Base-by-base conservation (phyloP, 2,797 vertebrate species). In the Tolypeutes matacus region DNA sequence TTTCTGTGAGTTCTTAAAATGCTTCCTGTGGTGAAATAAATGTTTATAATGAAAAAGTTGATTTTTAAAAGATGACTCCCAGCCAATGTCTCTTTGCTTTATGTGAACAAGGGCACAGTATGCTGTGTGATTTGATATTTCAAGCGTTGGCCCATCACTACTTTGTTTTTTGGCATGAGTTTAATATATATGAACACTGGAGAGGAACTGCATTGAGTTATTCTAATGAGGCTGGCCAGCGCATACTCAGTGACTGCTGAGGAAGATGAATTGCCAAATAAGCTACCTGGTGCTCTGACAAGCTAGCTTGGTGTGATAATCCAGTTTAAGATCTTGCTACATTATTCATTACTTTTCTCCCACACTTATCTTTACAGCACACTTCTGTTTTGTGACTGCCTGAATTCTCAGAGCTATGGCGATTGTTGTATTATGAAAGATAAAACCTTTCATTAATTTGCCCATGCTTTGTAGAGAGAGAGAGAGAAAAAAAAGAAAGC, bases 321-420 rank as follows among this genome's bases (percentile, higher is more conserved):
- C 95, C 96, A 89, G 86, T 98, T 97, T 97, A 96, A 95, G 86
- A 93, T 97, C 97, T 95, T 95, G 84, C 92, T 97, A 97, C 86
- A 53, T 96, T 98, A 97, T 97, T 97, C 92, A 97, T 97, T 97
- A 87, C 78, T 96, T 97, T 97, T 96, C 96, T 96, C 93, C 84
- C 65, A 88, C 39, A 89, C 91, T 95, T 87, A 87, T 97, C 96
- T 97, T 97, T 97, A 94, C 58, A 96, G 89, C 83, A 76, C 9
- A 42, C 72, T 95, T 97, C 88, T 95, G 95, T 4, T 97, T 94
- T 93, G 78, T 96, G 91, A 73, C 70, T 96, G 53, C 88, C 46
- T 95, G 29, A 93, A 67, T 82, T 95, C 93, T 90, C 92, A 39
- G 89, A 82, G 86, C 90, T 97, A 15, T 18, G 53, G n/a, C 76